These are phyloP conservation scores for Chroicocephalus ridibundus DNA, from an alignment of 2,113 vertebrate genomes.

Conservation along the genomic window DNA sequence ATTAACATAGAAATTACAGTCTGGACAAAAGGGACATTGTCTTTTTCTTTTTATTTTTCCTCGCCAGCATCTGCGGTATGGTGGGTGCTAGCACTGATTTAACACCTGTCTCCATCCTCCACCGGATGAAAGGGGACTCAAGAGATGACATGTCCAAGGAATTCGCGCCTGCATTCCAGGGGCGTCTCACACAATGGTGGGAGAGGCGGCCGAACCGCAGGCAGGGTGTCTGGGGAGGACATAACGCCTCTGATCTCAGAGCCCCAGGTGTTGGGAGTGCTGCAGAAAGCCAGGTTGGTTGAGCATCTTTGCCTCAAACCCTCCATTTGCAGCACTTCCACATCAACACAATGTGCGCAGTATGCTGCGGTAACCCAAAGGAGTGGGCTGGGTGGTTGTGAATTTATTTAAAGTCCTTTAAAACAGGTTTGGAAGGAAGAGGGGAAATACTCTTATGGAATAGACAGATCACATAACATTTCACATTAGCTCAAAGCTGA, in stretches of 20 bases:
- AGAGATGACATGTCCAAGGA: constrained; percentile 30
- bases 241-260: neutral
- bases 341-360: rapidly evolving
- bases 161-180: constrained; percentile 4
- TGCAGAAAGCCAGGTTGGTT: neutral
- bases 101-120: neutral
- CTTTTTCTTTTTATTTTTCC: neutral
- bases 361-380: neutral
- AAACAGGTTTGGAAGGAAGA: neutral
- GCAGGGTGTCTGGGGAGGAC: neutral
- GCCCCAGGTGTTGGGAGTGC: neutral
- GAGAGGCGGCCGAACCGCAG: neutral
- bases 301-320: neutral
- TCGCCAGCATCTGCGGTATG: rapidly evolving
- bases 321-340: neutral
- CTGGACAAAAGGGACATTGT: neutral
- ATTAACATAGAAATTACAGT: neutral
- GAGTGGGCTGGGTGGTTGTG: neutral
- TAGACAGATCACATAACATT: neutral
- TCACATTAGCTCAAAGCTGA: neutral
- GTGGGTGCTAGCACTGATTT: neutral
- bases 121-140: constrained; percentile 11
- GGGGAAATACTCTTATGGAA: neutral
- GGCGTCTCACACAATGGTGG: neutral
- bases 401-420: neutral